These are phyloP conservation scores for Eupelmus urozonus DNA, from an alignment of 2,888 invertebrate species.

Conservation along the genomic window DNA sequence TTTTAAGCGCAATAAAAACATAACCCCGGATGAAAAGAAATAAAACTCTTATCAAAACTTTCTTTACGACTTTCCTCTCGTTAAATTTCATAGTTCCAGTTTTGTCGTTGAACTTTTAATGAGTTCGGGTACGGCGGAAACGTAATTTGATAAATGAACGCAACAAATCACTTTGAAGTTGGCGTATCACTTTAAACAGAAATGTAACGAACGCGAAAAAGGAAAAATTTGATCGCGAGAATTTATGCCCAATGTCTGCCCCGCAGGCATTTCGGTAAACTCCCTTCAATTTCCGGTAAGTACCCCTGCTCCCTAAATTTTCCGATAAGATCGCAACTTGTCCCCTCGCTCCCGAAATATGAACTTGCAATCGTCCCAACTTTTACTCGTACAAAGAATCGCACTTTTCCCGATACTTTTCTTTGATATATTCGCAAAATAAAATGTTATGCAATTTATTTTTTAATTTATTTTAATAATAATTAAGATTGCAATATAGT, in stretches of 20 bases:
- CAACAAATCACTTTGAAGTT: not conserved
- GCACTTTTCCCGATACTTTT: not conserved
- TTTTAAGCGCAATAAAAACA: too few species aligned
- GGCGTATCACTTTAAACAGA: too few species aligned
- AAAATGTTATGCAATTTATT: not conserved
- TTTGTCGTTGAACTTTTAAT: too few species aligned
- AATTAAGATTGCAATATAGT: too few species aligned
- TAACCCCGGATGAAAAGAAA: too few species aligned
- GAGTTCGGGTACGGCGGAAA: too few species aligned
- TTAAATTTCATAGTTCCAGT: too few species aligned
- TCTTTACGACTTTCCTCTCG: too few species aligned
- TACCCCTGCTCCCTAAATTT: conserved; percentile 70
- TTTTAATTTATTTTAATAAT: too few species aligned
- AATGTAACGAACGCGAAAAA: not conserved
- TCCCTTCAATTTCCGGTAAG: conserved; percentile 70
- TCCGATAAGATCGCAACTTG: conserved; percentile 73
- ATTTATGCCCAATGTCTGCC: conserved; percentile 33
- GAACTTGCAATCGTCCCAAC: conserved; percentile 19
- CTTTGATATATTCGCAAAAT: not conserved
- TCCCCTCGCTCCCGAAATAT: conserved; percentile 64
- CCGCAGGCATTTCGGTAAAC: conserved; percentile 51
- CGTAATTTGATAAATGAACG: not conserved
- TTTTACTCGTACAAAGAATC: not conserved
- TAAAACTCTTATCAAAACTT: too few species aligned
- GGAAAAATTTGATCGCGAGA: conserved; percentile 14